A percentile compares a stretch with the other conserved stretches of the same genome.
phyloP scores from a whole-genome alignment of 2,797 vertebrate species.

The Phalloptychus januarius region DNA sequence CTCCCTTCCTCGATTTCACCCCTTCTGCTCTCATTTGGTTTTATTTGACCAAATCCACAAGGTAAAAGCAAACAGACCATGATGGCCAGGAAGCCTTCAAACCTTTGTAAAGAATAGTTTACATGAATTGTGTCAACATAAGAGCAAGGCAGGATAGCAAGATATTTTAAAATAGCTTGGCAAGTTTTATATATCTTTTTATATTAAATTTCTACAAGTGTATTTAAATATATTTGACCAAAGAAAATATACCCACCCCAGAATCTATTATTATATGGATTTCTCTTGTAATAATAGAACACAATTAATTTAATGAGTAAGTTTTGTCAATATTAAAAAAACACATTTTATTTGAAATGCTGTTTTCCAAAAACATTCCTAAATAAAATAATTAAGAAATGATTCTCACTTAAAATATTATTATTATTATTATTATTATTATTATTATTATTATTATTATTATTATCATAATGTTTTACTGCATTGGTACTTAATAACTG shows the following conservation, averaged over 20 bases:
- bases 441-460: not conserved
- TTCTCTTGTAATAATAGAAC: not conserved
- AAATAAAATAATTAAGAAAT: not conserved
- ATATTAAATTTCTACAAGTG: constrained; percentile 47
- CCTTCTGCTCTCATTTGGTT: constrained; percentile 63
- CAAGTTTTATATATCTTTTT: not conserved
- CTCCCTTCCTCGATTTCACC: constrained; percentile 29
- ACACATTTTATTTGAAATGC: not conserved
- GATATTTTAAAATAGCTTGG: constrained; percentile 31
- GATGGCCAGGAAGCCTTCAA: constrained; percentile 58
- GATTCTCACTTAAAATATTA: too few species aligned
- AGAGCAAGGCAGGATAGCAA: constrained; percentile 75
- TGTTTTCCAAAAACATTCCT: not conserved
- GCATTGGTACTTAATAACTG: not conserved
- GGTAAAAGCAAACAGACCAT: constrained; percentile 50
- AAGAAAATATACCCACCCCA: not conserved
- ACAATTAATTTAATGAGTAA: not conserved
- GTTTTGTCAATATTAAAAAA: not conserved
- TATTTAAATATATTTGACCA: constrained; percentile 45
- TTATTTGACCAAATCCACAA: constrained; percentile 72
- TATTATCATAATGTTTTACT: not conserved
- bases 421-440: too few species aligned
- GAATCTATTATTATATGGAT: not conserved
- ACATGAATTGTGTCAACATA: constrained; percentile 79
- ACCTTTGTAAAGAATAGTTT: constrained; percentile 71